Base-by-base conservation (phyloP, 2,797 vertebrate genomes). In the Lagorchestes hirsutus region DNA sequence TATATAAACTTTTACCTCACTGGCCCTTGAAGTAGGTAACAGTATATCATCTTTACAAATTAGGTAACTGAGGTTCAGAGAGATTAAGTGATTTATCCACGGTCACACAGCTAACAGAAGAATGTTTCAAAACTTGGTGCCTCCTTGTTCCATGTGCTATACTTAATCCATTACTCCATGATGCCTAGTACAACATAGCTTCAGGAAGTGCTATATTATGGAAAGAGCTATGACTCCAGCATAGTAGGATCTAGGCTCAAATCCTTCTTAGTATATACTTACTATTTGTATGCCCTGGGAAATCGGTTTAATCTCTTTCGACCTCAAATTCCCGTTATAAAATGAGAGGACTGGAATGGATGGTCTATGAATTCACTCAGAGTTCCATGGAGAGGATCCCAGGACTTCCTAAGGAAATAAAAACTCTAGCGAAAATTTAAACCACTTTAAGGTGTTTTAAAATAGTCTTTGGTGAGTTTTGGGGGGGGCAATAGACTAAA, bases 401-500 rank as follows among this genome's bases (percentile, higher is more conserved):
- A 10, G 27, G 40, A 46, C 24, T 82, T 40, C 2, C 9, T 46
- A 22, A 46, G 27, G 6, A 82, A 82, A 46, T 27, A 46, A 27
- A 82, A 46, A 46, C 34, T 40, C 34, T 74, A 74, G n/a, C 40
- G 16, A 40, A 40, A 74, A 40, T 74, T 6, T 18, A 24, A 74
- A 74, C 16, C 16, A 82, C 40, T 82, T 82, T 82, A 11, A 82
- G 0, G 9, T 46, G 24, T 46, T 82, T 74, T 74, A 18, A 74
- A 74, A 74, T 82, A 8, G 46, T 82, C 74, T 82, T 31, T 46
- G 67, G 40, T 93, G 13, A 34, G 9, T 90, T 92, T 58, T 40
- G 9, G 58, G 9, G 9, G 58, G 50, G 29, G 40, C 40, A 95
- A 13, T 91, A 62, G 34, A 96, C 54, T 94, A 55, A 97, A 96